Evolutionary conservation across 2,113 vertebrate species (phyloP).

Genomic region (Pteronura brasiliensis): DNA sequence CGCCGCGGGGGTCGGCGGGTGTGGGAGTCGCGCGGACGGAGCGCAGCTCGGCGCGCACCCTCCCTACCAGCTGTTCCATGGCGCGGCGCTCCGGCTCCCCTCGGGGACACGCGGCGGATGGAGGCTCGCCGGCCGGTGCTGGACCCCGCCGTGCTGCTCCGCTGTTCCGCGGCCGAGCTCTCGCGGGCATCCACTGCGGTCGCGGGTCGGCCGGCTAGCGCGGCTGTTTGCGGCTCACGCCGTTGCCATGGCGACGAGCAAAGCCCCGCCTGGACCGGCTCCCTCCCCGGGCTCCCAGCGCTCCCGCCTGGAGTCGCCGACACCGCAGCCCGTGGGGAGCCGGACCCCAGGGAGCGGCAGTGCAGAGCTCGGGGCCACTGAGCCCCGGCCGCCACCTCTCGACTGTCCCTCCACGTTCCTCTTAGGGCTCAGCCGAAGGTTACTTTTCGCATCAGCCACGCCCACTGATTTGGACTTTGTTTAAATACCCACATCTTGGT

Average conservation of each 20-base stretch:
- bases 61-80: conserved; percentile 59
- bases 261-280: conserved; percentile 8
- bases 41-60: fast-evolving
- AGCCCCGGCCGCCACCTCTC: background rate
- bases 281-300: background rate
- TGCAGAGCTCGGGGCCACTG: background rate
- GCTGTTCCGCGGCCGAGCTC: background rate
- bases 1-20: background rate
- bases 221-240: conserved; percentile 15
- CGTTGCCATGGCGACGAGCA: conserved; percentile 59
- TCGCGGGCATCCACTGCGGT: fast-evolving
- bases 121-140: too few relatives aligned
- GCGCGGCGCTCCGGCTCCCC: fast-evolving
- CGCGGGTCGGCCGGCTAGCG: fast-evolving
- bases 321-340: fast-evolving
- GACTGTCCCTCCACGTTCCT: background rate
- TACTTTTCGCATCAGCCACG: background rate
- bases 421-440: background rate
- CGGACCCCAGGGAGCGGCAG: fast-evolving
- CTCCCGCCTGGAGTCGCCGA: fast-evolving
- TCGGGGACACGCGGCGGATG: background rate
- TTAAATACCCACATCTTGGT: background rate
- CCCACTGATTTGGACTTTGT: background rate
- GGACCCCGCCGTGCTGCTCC: background rate
- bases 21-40: fast-evolving